These are phyloP conservation scores for Macquaria ambigua DNA, from an alignment of 2,113 vertebrate genomes.

Conservation along the genomic window DNA sequence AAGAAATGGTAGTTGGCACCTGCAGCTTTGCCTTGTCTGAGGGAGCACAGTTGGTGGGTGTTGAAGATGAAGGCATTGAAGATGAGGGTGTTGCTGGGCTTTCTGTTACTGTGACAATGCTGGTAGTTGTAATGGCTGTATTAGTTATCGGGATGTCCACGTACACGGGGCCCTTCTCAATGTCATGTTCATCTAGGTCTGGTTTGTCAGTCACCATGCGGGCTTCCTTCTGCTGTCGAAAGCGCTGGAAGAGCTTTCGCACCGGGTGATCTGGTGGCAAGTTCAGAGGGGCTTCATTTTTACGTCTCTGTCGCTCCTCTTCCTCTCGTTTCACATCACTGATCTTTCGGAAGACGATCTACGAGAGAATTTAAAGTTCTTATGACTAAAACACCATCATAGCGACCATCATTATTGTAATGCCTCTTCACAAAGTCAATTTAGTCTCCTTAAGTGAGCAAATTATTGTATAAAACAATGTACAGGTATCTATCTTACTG, in stretches of 20 bases:
- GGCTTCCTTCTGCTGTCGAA: conserved; percentile 97
- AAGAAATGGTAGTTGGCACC: conserved; percentile 80
- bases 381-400: neutral
- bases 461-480: neutral
- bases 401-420: rapidly evolving
- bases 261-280: conserved; percentile 96
- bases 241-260: conserved; percentile 95
- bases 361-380: conserved; percentile 44
- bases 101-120: conserved; percentile 93
- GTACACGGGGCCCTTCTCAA: conserved; percentile 89
- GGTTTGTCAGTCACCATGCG: conserved; percentile 86
- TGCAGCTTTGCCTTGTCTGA: conserved; percentile 90
- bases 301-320: conserved; percentile 95
- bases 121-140: conserved; percentile 87
- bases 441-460: neutral
- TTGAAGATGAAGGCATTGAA: conserved; percentile 78
- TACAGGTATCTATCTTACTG: neutral
- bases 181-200: conserved; percentile 83
- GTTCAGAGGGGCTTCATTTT: conserved; percentile 96
- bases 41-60: conserved; percentile 55
- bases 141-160: conserved; percentile 82
- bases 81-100: conserved; percentile 92
- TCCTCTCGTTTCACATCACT: conserved; percentile 98
- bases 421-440: neutral
- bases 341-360: conserved; percentile 99